Evolutionary conservation across 92 coral and sea anemone species (phyloP), one percentile per base, ranked within the genome.

Genomic region (Metridium senile): DNA sequence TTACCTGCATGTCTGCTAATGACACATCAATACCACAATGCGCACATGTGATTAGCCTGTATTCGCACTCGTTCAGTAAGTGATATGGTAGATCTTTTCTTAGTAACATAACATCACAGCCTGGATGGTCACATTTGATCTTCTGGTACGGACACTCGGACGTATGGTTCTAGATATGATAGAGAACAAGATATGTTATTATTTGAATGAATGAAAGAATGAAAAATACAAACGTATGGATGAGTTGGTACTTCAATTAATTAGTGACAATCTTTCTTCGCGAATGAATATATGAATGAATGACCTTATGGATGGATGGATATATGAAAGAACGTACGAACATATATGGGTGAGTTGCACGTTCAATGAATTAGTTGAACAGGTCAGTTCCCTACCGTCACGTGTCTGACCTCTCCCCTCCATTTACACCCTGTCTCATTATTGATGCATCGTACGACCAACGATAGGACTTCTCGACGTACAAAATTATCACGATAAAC

Each of bases 401-500:
- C 49, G 30, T 87, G 77, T 25, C 87, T 82, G 66, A 87, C 84
- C 71, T 87, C 91, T 11, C 91, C 91, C 26, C 69, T 66, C 91
- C 91, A 87, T 21, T 76, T 58, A 31, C 91, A 87, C 21, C 87
- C 91, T 0, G 66, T 67, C 6, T 82, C 87, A 51, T 46, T 65
- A 23, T 75, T 75, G 18, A 67, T 34, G 61, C 91, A 87, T 22
- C 23, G 25, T 6, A 87, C 84, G 20, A 77, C 74, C 20, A 82
- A 26, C 19, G 83, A 64, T 20, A 71, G 49, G 11, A 87, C 73
- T 62, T 87, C 91, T 34, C 91, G 74, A 0, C 91, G 83, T 73
- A 87, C 84, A 68, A 87, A 87, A 2, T 82, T 87, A 61, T 87
- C 91, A 0, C 87, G 71, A 58, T 81, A 87, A 63, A 87, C 77